A percentile compares a stretch with the other conserved stretches of the same genome.
These are phyloP conservation scores for Synaphobranchus kaupii DNA, from an alignment of 2,797 vertebrate species.

Conservation along the genomic window DNA sequence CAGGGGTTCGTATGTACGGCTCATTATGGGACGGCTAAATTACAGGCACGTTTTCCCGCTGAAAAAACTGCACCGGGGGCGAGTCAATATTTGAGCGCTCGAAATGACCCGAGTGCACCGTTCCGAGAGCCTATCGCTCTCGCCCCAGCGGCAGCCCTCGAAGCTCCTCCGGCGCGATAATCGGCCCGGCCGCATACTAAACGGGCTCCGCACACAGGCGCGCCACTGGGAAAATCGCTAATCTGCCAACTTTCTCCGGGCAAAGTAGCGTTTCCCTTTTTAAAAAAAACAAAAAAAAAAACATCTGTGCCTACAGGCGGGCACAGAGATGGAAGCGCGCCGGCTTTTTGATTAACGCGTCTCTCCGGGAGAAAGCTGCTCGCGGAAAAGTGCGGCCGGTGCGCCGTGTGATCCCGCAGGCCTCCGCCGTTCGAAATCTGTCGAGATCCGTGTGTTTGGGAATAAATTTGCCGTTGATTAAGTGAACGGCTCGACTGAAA, in stretches of 20 bases:
- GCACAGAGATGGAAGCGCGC: neutral
- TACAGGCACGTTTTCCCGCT: conserved; percentile 35
- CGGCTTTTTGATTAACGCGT: neutral
- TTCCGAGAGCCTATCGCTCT: conserved; percentile 25
- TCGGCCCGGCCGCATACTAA: conserved; percentile 38
- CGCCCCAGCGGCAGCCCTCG: conserved; percentile 21
- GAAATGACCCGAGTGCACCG: neutral
- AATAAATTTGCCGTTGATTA: neutral
- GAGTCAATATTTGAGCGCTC: conserved; percentile 30
- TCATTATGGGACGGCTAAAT: conserved; percentile 40
- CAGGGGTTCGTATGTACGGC: conserved; percentile 45
- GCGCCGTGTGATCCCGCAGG: neutral
- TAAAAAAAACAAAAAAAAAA: no score
- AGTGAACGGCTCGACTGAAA: neutral
- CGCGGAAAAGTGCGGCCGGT: neutral
- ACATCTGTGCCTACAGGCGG: conserved; percentile 22
- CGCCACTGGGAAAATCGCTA: conserved; percentile 20
- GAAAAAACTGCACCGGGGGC: conserved; percentile 31
- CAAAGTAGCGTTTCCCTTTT: no score
- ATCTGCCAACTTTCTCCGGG: conserved; percentile 17
- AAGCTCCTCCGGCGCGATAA: conserved; percentile 37
- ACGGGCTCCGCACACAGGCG: neutral
- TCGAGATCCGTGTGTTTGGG: neutral
- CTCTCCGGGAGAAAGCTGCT: neutral
- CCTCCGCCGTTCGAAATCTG: neutral